Evolutionary conservation across 2,888 invertebrate species (phyloP), one percentile per base, ranked within the genome.

Genomic region (Euplagia quadripunctaria): DNA sequence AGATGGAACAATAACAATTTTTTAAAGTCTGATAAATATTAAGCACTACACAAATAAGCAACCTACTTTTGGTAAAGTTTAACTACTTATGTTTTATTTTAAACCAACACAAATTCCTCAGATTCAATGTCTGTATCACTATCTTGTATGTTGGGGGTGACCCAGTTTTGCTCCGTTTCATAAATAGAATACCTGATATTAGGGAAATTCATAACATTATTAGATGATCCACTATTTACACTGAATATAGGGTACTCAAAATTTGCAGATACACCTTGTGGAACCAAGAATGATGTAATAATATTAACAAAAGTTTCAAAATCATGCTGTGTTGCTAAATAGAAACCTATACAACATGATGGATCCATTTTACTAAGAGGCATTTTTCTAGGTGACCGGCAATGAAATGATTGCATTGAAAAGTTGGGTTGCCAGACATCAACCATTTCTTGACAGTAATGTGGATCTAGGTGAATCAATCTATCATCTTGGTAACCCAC

Each of bases 401-500:
- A 99, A 90, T 99, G 99, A 95, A 98, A 99, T 72, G 97, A 97
- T 86, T 97, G 96, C 73, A 98, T 93, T 41, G 98, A 96, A 91
- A 98, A 99, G 88, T 97, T 97, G 71, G 97, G 96, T 86, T 97
- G 97, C 96, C 97, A 97, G 0, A 98, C 98, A 94, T 98, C 98
- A 52, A 99, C 98, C 94, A 97, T 97, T 92, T 99, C 98, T 93
- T 99, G 99, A 88, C 98, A 98, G 87, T 98, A 98, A 93, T 99
- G 99, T 31, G 99, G 99, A 94, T 99, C 99, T 83, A 99, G 94
- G 89, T 99, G 98, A 85, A 99, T 98, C 75, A 99, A 94, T 92
- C 98, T 98, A 89, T 99, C 98, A 90, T 98, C 99, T 96, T 99
- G 99, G 91, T 97, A 99, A 68, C 99, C 99, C 79, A 99, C 97